These are phyloP conservation scores for Papilio protenor DNA, from an alignment of 2,888 invertebrate genomes.

Conservation along the genomic window DNA sequence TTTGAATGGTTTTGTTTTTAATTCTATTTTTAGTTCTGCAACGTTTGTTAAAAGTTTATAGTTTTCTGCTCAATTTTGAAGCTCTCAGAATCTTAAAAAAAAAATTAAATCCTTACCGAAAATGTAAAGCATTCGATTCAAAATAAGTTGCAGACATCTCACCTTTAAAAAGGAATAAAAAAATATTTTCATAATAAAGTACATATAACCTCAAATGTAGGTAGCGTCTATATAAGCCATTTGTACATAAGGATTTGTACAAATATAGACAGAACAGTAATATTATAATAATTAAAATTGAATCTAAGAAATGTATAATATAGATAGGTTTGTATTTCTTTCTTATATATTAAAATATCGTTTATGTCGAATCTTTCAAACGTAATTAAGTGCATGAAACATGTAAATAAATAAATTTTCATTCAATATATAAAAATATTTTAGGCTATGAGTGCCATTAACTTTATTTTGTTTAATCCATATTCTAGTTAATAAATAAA, in stretches of 20 bases:
- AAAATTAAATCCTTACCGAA: not conserved
- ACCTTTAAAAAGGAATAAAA: not conserved
- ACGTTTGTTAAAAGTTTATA: not conserved
- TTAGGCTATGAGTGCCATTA: conserved; percentile 82
- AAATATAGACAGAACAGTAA: conserved; percentile 43
- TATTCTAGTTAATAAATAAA: conserved; percentile 41
- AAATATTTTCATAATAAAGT: conserved; percentile 44
- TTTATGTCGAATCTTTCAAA: conserved; percentile 8
- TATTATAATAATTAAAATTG: conserved; percentile 16
- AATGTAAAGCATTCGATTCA: not conserved
- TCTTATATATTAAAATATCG: conserved; percentile 29
- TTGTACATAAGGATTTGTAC: conserved; percentile 52
- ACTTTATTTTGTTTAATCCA: conserved; percentile 64
- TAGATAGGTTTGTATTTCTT: conserved; percentile 40
- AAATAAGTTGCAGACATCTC: not conserved
- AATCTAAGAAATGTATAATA: conserved; percentile 38
- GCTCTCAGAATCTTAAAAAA: too few relatives aligned
- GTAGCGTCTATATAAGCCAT: conserved; percentile 41
- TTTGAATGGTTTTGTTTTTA: not conserved
- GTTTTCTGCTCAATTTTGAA: too few relatives aligned
- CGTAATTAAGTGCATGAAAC: conserved; percentile 30
- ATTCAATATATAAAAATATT: conserved; percentile 59
- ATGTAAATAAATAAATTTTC: conserved; percentile 45
- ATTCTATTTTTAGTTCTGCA: not conserved
- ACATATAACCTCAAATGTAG: conserved; percentile 51